Base-by-base conservation (phyloP, 2,113 vertebrate species). In the Phoenicopterus ruber region DNA sequence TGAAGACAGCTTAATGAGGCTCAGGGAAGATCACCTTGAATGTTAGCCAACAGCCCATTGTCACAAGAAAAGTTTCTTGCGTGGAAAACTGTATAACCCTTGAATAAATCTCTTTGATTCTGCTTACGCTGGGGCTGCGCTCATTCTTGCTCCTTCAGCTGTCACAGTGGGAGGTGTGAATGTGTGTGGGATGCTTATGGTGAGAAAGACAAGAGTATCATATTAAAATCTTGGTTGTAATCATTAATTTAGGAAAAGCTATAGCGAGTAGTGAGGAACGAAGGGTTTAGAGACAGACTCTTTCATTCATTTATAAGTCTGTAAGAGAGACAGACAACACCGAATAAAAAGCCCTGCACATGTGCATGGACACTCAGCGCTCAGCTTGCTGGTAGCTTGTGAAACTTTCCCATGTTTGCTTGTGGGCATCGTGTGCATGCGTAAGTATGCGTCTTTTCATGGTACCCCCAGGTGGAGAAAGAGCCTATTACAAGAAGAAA, bases 1-100 rank as follows among this genome's bases (percentile, higher is more conserved):
- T 67, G 65, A 71, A 74, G 86, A 74, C 92, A 94, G 36, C 82
- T 81, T 78, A 90, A 86, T 74, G 91, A 91, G 91, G 89, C 91
- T 80, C 65, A 31, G 78, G 80, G 88, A 82, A 90, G 79, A 90
- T 95, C 89, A 94, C 94, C 87, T 85, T 79, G 83, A 96, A 46
- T 4, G 9, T 55, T 34, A 91, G 83, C 90, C 94, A 93, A 50
- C 66, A 94, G 79, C 69, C 82, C 88, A 73, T 21, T 76, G 97
- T 49, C 88, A 87, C 67, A 11, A 38, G 58, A 70, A 80, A 86
- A 91, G 66, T 71, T 94, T 74, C 82, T 36, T 31, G 47, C 7
- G 0, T 50, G 58, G 71, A 28, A 81, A 97, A 17, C 46, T 14
- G 34, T 4, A 17, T 4, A 63, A 55, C 79, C 74, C 86, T 36